These are phyloP conservation scores for Hemibagrus wyckioides DNA, from an alignment of 2,113 vertebrate species.

Conservation along the genomic window DNA sequence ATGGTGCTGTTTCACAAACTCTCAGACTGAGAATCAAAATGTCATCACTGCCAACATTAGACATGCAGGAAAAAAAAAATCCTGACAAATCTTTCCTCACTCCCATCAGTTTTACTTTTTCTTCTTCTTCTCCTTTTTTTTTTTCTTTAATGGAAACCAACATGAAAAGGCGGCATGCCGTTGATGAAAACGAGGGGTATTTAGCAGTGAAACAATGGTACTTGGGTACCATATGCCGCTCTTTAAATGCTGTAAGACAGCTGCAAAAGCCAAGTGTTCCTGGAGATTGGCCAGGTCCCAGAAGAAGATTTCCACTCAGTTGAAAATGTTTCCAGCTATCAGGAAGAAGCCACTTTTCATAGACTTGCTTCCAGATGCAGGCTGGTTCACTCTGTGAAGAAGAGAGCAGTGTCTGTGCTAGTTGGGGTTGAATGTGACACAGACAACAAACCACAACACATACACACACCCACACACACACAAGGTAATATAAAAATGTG, in stretches of 20 bases:
- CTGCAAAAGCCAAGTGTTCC: conserved; percentile 75
- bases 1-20: conserved; percentile 78
- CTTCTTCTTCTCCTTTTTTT: conserved; percentile 55
- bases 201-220: conserved; percentile 75
- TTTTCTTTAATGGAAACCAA: conserved; percentile 63
- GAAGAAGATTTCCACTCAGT: conserved; percentile 71
- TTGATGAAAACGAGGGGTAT: conserved; percentile 69
- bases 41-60: conserved; percentile 76
- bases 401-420: conserved; percentile 16
- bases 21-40: conserved; percentile 75
- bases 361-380: conserved; percentile 77
- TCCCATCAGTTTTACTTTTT: conserved; percentile 50
- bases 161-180: conserved; percentile 66
- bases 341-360: conserved; percentile 78
- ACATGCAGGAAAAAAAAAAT: conserved; percentile 61
- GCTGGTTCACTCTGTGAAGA: conserved; percentile 37
- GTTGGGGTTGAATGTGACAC: not conserved
- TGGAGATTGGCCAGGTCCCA: conserved; percentile 76
- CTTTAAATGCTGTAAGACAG: conserved; percentile 77
- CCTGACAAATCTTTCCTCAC: conserved; percentile 56
- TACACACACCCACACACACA: not conserved
- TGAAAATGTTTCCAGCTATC: conserved; percentile 77
- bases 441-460: not conserved
- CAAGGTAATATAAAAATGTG: not conserved
- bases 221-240: conserved; percentile 76